A percentile compares a stretch with the other conserved stretches of the same genome.
Conservation (phyloP, 2,888 invertebrate species). For the Helleia helle region DNA sequence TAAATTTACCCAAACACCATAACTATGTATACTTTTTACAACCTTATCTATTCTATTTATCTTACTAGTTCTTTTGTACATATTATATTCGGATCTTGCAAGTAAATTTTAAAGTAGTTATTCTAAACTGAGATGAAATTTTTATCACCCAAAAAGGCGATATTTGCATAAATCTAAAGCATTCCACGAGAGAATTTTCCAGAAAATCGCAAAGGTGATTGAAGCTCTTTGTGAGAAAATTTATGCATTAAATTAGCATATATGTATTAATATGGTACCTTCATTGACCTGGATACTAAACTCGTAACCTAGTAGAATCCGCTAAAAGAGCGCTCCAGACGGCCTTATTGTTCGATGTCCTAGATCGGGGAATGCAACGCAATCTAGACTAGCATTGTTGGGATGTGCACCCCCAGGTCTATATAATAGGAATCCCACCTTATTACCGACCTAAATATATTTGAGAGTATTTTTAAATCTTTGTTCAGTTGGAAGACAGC, state of each 20-base stretch:
- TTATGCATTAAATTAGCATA: constrained; percentile 21
- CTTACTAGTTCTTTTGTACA: too few species aligned
- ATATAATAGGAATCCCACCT: constrained; percentile 7
- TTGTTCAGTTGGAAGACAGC: background rate
- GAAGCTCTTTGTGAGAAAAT: constrained; percentile 15
- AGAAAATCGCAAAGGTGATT: background rate
- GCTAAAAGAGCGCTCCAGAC: constrained; percentile 48
- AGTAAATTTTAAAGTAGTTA: too few species aligned
- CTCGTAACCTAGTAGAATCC: constrained; percentile 50
- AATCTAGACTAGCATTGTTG: constrained; percentile 59
- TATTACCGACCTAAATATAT: constrained; percentile 8
- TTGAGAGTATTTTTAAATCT: constrained; percentile 6
- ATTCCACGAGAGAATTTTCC: too few species aligned
- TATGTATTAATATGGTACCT: constrained; percentile 46
- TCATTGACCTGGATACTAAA: constrained; percentile 55
- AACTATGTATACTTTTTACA: too few species aligned
- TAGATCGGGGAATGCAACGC: constrained; percentile 64
- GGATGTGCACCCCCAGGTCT: constrained; percentile 38
- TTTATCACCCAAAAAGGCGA: too few species aligned
- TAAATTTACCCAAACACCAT: too few species aligned
- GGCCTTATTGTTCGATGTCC: constrained; percentile 58
- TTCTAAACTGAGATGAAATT: too few species aligned
- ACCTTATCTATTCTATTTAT: too few species aligned
- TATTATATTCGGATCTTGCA: too few species aligned
- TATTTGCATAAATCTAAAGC: too few species aligned